Conservation (phyloP, 2,888 invertebrate species). For the Mimumesa dahlbomi region DNA sequence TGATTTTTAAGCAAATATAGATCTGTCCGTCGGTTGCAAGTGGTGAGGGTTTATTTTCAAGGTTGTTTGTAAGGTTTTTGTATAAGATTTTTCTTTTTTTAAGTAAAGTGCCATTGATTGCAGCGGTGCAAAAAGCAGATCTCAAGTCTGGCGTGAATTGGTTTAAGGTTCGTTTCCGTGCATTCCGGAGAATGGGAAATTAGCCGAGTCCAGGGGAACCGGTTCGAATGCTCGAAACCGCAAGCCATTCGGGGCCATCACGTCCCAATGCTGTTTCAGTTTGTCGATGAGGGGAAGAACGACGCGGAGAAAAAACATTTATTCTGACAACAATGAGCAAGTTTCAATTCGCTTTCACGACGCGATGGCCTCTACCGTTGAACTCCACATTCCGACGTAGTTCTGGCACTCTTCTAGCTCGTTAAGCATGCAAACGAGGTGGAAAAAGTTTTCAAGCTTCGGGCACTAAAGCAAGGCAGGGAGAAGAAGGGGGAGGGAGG, state of each 20-base stretch:
- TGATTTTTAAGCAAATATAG: too few species aligned
- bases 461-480: slow-evolving; percentile 2
- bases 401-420: slow-evolving; percentile 18
- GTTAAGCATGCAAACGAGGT: slow-evolving; percentile 32
- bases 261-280: slow-evolving; percentile 5
- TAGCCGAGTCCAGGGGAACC: not conserved
- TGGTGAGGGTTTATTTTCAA: too few species aligned
- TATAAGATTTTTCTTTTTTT: not conserved
- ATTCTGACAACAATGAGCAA: slow-evolving; percentile 21
- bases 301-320: slow-evolving; percentile 14
- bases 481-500: too few species aligned
- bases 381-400: slow-evolving; percentile 12
- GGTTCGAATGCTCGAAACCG: slow-evolving; percentile 13
- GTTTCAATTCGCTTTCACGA: slow-evolving; percentile 22
- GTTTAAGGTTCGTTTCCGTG: not conserved
- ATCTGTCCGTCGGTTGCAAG: too few species aligned
- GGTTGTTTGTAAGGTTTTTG: too few species aligned
- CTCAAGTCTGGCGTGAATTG: not conserved
- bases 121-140: not conserved
- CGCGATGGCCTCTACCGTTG: not conserved
- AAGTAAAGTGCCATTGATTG: not conserved
- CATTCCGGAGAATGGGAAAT: not conserved
- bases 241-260: not conserved
- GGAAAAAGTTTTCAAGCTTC: slow-evolving; percentile 38
- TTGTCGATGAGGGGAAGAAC: not conserved